phyloP scores from a whole-genome alignment of 2,888 invertebrate species.

The Amphipyra tragopoginis region DNA sequence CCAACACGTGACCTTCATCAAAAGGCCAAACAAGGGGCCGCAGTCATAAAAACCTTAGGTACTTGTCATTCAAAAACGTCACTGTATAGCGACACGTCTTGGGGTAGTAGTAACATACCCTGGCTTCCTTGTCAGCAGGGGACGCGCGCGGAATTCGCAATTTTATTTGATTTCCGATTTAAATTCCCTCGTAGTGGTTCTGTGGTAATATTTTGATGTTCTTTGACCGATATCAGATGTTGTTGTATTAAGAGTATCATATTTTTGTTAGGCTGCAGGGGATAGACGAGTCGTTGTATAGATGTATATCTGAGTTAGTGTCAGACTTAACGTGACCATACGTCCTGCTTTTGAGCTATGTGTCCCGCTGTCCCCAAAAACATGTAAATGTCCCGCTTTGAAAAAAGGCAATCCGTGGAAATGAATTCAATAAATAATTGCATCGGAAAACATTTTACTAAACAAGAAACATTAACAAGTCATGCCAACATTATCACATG shows the following conservation, averaged over 20 bases:
- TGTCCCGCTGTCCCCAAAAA: too few relatives aligned
- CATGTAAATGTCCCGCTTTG: too few relatives aligned
- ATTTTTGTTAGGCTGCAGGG: neutral
- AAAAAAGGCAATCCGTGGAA: too few relatives aligned
- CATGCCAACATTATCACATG: too few relatives aligned
- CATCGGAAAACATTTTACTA: too few relatives aligned
- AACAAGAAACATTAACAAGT: too few relatives aligned
- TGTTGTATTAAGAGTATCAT: conserved; percentile 37
- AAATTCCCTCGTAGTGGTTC: conserved; percentile 58
- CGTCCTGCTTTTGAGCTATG: too few relatives aligned
- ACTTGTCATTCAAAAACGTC: conserved; percentile 75
- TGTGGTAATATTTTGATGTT: conserved; percentile 54
- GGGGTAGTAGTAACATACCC: conserved; percentile 65
- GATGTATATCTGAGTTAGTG: too few relatives aligned
- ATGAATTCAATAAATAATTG: too few relatives aligned
- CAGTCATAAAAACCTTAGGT: conserved; percentile 75
- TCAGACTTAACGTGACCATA: too few relatives aligned
- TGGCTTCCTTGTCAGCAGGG: conserved; percentile 59
- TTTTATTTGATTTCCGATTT: conserved; percentile 77
- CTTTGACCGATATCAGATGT: conserved; percentile 38
- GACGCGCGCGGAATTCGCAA: conserved; percentile 71
- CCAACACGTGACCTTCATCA: conserved; percentile 52
- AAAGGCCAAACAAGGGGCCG: conserved; percentile 68
- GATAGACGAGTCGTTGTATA: too few relatives aligned
- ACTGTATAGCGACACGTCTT: conserved; percentile 67